Evolutionary conservation across 1,140 invertebrate species (phyloP), one percentile per base, ranked within the genome.

Genomic region (Drosophila nannoptera): DNA sequence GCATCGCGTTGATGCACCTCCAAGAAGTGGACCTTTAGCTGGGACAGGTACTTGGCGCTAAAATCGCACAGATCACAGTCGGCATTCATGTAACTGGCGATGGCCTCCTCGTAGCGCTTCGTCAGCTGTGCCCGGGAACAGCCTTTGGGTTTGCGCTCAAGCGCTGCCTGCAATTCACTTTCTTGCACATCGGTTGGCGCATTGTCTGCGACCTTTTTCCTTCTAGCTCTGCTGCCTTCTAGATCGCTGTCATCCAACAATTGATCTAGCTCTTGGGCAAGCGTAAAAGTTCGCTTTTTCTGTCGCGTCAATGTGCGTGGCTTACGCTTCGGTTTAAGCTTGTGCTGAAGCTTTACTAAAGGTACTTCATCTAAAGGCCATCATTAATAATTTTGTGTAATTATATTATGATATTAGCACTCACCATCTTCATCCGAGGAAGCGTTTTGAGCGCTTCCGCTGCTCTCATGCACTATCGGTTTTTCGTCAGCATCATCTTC

Each of bases 11-110:
- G 76, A 36, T 88, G 87, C 7, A 56, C 83, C 46, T 82, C 68
- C 32, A 69, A 45, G 22, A 88, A 88, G 43, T 88, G 87, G 0
- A 61, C 46, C 33, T 84, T 81, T 22, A 88, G 66, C 12, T 82
- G 77, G 40, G 73, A 77, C 48, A 87, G 75, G 22, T 77, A 83
- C 35, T 71, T 73, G 49, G 73, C 62, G 32, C 70, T 73, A 11
- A 73, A 74, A 2, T 84, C 74, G 40, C 87, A 88, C 12, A 88
- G 65, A 54, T 88, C 87, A 52, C 87, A 88, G 50, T 75, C 77
- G 49, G 87, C 73, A n/a, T 61, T 75, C 80, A 88, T 88, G 35
- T 73, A 82, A 53, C 71, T 84, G 33, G 73, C 87, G 42, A 88
- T 84, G 7, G 78, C 70, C 48, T 88, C 78, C 54, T 88, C 77